These are phyloP conservation scores for Harpalus rubripes DNA, from an alignment of 2,888 invertebrate species.

Conservation along the genomic window DNA sequence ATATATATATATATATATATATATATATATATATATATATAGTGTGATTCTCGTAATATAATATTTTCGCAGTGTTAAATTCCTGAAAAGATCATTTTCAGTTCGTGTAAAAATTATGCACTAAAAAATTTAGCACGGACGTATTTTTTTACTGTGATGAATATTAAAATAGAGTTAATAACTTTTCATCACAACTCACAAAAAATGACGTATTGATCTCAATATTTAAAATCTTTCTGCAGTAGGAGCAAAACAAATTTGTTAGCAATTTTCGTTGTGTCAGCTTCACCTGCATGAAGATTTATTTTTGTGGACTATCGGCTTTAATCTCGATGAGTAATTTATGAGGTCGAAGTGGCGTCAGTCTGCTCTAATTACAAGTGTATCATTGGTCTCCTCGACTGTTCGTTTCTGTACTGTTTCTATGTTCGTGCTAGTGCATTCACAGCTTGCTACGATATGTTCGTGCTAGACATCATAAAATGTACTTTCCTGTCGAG, in stretches of 20 bases:
- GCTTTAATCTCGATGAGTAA: conserved; percentile 48
- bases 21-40: too few relatives aligned
- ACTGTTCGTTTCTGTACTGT: background rate
- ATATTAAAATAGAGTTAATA: background rate
- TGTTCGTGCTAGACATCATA: conserved; percentile 22
- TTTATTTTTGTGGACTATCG: conserved; percentile 37
- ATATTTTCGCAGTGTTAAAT: too few relatives aligned
- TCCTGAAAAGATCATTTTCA: too few relatives aligned
- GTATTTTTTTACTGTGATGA: background rate
- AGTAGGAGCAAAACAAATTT: conserved; percentile 16
- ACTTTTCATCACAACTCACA: background rate
- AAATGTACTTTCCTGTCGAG: conserved; percentile 36
- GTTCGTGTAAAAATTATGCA: too few relatives aligned
- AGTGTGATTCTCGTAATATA: too few relatives aligned
- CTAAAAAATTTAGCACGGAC: too few relatives aligned
- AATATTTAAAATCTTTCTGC: conserved; percentile 11
- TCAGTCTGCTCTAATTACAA: conserved; percentile 32
- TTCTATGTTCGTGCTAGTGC: background rate
- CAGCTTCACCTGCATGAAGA: conserved; percentile 41
- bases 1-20: too few relatives aligned
- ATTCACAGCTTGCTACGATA: background rate
- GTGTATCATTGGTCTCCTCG: conserved; percentile 16
- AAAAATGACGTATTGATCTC: background rate
- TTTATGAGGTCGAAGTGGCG: conserved; percentile 27
- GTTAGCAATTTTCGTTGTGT: conserved; percentile 17